These are phyloP conservation scores for Intellagama lesueurii DNA, from an alignment of 2,797 vertebrate genomes.

Conservation along the genomic window DNA sequence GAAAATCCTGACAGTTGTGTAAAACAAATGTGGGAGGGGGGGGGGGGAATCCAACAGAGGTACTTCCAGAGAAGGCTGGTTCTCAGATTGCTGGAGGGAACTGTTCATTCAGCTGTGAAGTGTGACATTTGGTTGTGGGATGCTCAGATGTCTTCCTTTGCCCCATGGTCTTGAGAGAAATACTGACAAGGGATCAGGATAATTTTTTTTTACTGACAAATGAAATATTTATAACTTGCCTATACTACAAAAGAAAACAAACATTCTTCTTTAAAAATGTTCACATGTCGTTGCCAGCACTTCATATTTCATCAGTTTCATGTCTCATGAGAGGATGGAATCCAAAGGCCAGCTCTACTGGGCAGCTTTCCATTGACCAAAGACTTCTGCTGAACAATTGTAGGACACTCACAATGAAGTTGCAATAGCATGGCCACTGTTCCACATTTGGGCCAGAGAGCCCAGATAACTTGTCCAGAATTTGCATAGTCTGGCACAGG, in stretches of 20 bases:
- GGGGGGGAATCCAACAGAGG: not conserved
- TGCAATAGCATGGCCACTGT: not conserved
- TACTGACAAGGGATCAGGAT: not conserved
- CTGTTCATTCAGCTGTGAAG: not conserved
- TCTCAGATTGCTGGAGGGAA: not conserved
- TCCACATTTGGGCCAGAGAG: too few relatives aligned
- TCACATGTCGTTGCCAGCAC: not conserved
- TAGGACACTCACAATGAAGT: not conserved
- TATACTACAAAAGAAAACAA: not conserved
- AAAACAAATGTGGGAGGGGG: not conserved
- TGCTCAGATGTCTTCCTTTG: not conserved
- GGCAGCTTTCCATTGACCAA: not conserved
- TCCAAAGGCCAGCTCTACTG: not conserved
- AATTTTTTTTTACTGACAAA: not conserved
- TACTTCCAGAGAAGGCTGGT: not conserved
- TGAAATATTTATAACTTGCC: conserved; percentile 28
- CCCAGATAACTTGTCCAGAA: too few relatives aligned
- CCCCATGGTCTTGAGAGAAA: not conserved
- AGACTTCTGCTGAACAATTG: not conserved
- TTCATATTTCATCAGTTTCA: not conserved
- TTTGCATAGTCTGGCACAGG: too few relatives aligned
- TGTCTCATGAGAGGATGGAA: not conserved
- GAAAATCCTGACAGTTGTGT: not conserved
- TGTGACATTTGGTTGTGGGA: not conserved
- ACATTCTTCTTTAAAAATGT: not conserved